A percentile compares a stretch with the other conserved stretches of the same genome.
These are phyloP conservation scores for Sinella curviseta DNA, from an alignment of 1,140 invertebrate species.

Conservation along the genomic window DNA sequence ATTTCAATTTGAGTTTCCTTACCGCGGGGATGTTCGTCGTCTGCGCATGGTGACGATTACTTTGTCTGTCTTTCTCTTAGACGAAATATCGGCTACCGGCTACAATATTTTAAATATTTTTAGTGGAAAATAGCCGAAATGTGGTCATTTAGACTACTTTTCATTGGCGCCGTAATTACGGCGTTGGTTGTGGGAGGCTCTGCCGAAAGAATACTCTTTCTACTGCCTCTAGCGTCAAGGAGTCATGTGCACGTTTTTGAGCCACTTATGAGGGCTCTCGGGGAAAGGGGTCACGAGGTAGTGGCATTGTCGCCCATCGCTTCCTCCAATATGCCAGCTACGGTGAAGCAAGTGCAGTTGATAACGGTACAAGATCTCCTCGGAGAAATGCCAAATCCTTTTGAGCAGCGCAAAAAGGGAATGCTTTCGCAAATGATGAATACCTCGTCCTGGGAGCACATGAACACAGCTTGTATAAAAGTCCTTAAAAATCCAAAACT, in stretches of 20 bases:
- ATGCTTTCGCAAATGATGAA: background rate
- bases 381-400: conserved; percentile 20
- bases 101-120: too few relatives aligned
- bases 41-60: too few relatives aligned
- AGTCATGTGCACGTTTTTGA: conserved; percentile 24
- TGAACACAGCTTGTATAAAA: background rate
- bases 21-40: too few relatives aligned
- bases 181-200: background rate
- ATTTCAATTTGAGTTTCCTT: too few relatives aligned
- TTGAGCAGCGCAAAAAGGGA: conserved; percentile 29
- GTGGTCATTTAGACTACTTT: background rate
- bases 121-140: too few relatives aligned
- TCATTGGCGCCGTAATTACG: background rate
- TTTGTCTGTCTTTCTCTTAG: too few relatives aligned
- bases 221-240: background rate
- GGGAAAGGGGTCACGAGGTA: conserved; percentile 15
- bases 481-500: background rate
- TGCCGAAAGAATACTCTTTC: background rate
- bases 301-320: background rate
- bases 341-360: conserved; percentile 1
- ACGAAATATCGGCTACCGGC: too few relatives aligned
- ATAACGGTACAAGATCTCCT: background rate
- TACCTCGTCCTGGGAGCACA: background rate
- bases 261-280: background rate
- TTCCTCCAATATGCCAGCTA: background rate